Evolutionary conservation across 2,888 invertebrate genomes (phyloP), one percentile per base, ranked within the genome.

Genomic region (Ctenicera cuprea): DNA sequence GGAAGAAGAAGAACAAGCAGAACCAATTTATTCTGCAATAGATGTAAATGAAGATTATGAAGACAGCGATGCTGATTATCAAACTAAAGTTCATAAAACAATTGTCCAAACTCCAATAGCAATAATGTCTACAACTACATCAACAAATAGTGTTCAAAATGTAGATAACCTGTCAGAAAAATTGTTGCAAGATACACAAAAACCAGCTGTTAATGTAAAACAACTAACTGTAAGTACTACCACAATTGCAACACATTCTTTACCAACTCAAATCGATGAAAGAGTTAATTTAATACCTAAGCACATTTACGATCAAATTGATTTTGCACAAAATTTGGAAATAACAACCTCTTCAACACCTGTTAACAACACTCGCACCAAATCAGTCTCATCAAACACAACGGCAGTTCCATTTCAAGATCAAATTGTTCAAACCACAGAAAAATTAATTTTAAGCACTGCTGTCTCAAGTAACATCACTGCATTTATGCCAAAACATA

Each of bases 261-360:
- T 45, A 16, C 18, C 18, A 45, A 8, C 18, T 16, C 18, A 22
- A 2, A 2, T 8, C 5, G 12, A 22, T 20, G 50, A 50, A 20
- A 50, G 20, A 3, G 2, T 22, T 7, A 45, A 45, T 20, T 18
- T 50, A 4, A 16, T 54, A 2, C 84, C 85, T 1, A 82, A 83
- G 69, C 82, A 84, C 73, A 84, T 84, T 62, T 85, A 85, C 59
- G 83, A 85, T 65, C 85, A 85, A 74, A 85, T 85, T 57, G 54
- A 54, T 9, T 30, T 14, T 14, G 2, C 7, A 9, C 5, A 14
- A 57, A 33, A 61, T 61, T 16, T 20, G 9, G 18, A 38, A 59
- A 59, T 9, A 8, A n/a, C 59, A 59, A 12, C 59, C n/a, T 3
- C 14, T 8, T 1, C 37, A 7, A 8, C 59, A 52, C 52, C 20